A percentile compares a stretch with the other conserved stretches of the same genome.
These are phyloP conservation scores for Volucella inanis DNA, from an alignment of 2,888 invertebrate genomes.

Conservation along the genomic window DNA sequence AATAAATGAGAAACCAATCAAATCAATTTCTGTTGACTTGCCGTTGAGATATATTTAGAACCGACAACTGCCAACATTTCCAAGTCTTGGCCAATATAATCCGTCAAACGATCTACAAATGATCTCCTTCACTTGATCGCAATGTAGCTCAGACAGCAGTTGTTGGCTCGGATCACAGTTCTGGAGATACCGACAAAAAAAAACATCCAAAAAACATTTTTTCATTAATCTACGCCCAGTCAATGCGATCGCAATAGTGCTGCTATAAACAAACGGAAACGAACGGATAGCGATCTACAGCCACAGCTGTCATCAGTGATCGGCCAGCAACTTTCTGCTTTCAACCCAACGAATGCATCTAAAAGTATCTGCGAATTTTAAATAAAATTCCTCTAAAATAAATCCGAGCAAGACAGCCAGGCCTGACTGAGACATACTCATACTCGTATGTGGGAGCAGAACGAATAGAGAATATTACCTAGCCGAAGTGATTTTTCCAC, in stretches of 20 bases:
- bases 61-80: not conserved
- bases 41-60: slow-evolving; percentile 13
- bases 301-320: slow-evolving; percentile 53
- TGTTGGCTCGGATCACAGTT: slow-evolving; percentile 15
- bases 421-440: not conserved
- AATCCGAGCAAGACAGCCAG: slow-evolving; percentile 29
- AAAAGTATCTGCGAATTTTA: slow-evolving; percentile 55
- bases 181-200: slow-evolving; percentile 50
- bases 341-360: slow-evolving; percentile 51
- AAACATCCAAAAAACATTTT: slow-evolving; percentile 1
- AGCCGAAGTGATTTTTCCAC: slow-evolving; percentile 27
- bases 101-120: not conserved
- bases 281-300: not conserved
- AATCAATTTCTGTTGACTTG: not conserved
- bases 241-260: slow-evolving; percentile 10
- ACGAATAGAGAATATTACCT: slow-evolving; percentile 4
- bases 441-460: slow-evolving; percentile 2
- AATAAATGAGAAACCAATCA: slow-evolving; percentile 31
- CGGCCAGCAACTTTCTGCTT: not conserved
- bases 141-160: not conserved
- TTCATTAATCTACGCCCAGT: slow-evolving; percentile 36
- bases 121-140: slow-evolving; percentile 9
- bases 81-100: slow-evolving; percentile 16
- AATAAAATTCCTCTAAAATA: slow-evolving; percentile 41
- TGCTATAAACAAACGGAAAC: too few relatives aligned